Percentiles rank a stretch among this genome's conserved stretches.
phyloP scores from a whole-genome alignment of 2,888 invertebrate species.

The Microplitis deprimator region DNA sequence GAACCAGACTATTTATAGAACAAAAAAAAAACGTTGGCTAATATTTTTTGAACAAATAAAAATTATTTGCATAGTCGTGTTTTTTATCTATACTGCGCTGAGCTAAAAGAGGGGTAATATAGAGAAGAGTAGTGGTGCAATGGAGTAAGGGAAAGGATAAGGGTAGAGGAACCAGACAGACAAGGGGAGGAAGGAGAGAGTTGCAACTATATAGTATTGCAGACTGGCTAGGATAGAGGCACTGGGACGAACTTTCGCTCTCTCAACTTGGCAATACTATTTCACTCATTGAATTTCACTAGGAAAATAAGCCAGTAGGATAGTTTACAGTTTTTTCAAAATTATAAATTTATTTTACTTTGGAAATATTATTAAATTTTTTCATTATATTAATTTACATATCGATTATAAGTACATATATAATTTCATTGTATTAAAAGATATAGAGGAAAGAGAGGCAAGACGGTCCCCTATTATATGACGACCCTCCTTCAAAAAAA shows the following conservation, averaged over 20 bases:
- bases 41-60: neutral
- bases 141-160: constrained; percentile 18
- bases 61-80: neutral
- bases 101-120: neutral
- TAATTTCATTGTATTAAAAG: neutral
- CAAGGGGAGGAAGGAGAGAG: constrained; percentile 30
- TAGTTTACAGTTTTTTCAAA: neutral
- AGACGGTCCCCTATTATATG: too few relatives aligned
- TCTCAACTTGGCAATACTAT: constrained; percentile 56
- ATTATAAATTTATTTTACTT: neutral
- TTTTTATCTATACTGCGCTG: constrained; percentile 1
- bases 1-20: too few relatives aligned
- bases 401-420: neutral
- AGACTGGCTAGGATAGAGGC: constrained; percentile 64
- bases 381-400: neutral
- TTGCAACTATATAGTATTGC: constrained; percentile 50
- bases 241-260: constrained; percentile 69
- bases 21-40: too few relatives aligned
- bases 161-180: constrained; percentile 35
- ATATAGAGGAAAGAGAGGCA: too few relatives aligned
- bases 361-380: neutral
- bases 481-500: too few relatives aligned
- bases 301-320: constrained; percentile 33
- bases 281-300: constrained; percentile 17
- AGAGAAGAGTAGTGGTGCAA: constrained; percentile 31